Base-by-base conservation (phyloP, 1,140 invertebrate species). In the Muscidifurax raptorellus region DNA sequence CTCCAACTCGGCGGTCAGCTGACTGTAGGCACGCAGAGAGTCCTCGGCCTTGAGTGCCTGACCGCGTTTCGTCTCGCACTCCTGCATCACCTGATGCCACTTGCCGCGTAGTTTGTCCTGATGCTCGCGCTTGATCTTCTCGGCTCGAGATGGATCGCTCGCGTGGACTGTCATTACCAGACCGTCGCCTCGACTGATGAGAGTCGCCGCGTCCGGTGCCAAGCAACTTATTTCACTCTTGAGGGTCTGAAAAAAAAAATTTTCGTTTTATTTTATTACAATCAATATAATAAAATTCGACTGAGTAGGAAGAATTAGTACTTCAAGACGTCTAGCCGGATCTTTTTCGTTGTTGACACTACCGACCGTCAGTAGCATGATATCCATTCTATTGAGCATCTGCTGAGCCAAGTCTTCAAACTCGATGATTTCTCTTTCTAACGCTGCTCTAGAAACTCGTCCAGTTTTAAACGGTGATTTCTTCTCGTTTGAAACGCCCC, bases 131-230 rank as follows among this genome's bases (percentile, higher is more conserved):
- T 94, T 95, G 71, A 95, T 93, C 87, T 93, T 93, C 30, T 94
- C 94, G 3, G 95, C 95, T 52, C 94, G 91, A 36, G 88, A 86
- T 40, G 95, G 94, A 89, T 94, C 93, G 75, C 90, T 89, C 77
- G 90, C 92, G 87, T 96, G 95, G 2, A 95, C 94, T 81, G 94
- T 94, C 86, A 96, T 93, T 0, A 97, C 95, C 47, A 97, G 91
- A 69, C 95, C 95, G 89, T 97, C 96, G 1, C 96, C 96, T 89
- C 95, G 95, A 18, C 96, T 97, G 71, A 97, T 97, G 25, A 97
- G 92, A 69, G 95, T 95, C 15, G 96, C 96, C 78, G 96, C 96
- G 90, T 97, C 96, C 0, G 96, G 96, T 9, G 96, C 96, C 80
- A 97, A 90, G 72, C 92, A 92, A 40, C 94, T 95, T 47, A 96